A percentile compares a stretch with the other conserved stretches of the same genome.
phyloP scores from a whole-genome alignment of 1,140 invertebrate species.

The Tetranychus urticae region DNA sequence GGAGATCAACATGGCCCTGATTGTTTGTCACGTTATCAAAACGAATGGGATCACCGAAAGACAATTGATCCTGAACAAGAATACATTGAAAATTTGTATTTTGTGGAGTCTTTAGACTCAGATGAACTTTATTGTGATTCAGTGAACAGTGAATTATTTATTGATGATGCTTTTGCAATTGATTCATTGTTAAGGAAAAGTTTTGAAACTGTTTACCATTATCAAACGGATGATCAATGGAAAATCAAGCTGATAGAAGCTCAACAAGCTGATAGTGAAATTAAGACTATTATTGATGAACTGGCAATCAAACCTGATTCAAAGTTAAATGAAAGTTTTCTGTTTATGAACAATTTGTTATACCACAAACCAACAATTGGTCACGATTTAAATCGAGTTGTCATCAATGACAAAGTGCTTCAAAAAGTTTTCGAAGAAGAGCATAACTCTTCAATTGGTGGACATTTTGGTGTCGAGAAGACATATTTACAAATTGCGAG shows the following conservation, averaged over 20 bases:
- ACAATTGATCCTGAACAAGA: no score
- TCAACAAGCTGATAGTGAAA: neutral
- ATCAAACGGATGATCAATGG: no score
- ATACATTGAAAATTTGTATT: no score
- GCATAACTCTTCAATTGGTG: neutral
- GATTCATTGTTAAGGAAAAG: neutral
- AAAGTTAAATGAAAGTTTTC: no score
- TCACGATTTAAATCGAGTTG: neutral
- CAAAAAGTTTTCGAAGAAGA: neutral
- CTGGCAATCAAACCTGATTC: no score
- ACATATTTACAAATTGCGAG: neutral
- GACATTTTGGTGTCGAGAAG: neutral
- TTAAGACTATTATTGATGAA: neutral
- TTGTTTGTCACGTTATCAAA: neutral
- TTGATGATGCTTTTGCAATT: neutral
- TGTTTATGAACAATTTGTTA: neutral
- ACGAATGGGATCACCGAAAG: neutral
- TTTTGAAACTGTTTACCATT: neutral
- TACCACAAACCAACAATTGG: neutral
- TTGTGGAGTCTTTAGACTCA: neutral
- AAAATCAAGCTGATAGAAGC: neutral
- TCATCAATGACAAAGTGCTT: neutral
- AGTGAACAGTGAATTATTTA: neutral
- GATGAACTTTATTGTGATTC: neutral
- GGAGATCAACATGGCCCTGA: neutral